Conservation (phyloP, 2,888 invertebrate species). For the Gandaritis pyraliata region DNA sequence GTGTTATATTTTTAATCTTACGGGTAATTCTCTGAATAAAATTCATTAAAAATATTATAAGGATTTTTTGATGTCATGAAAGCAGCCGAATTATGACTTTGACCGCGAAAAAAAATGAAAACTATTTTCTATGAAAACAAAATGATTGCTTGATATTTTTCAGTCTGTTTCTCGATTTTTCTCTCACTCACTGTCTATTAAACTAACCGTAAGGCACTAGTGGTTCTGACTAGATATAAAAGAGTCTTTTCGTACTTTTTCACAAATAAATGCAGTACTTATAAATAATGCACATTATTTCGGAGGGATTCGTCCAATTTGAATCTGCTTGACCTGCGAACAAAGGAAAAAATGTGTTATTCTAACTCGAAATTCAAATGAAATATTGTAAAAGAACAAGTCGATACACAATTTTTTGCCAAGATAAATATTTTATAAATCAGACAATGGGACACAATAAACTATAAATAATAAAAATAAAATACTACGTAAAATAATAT, state of each 20-base stretch:
- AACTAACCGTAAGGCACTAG: constrained; percentile 72
- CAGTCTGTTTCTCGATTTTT: constrained; percentile 26
- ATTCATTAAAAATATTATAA: too few species aligned
- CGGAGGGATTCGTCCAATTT: constrained; percentile 77
- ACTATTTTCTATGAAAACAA: neutral
- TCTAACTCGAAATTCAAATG: constrained; percentile 23
- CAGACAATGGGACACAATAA: neutral
- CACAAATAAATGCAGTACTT: constrained; percentile 65
- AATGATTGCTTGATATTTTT: constrained; percentile 1
- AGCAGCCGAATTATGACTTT: too few species aligned
- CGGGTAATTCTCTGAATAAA: too few species aligned
- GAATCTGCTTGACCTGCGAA: constrained; percentile 63
- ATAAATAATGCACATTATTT: constrained; percentile 68
- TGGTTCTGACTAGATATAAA: constrained; percentile 78
- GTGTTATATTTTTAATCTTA: too few species aligned
- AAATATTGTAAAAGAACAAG: neutral
- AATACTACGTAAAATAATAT: too few species aligned
- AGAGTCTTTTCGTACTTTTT: constrained; percentile 78
- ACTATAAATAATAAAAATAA: constrained; percentile 12
- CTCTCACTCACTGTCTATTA: constrained; percentile 45
- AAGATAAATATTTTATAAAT: neutral
- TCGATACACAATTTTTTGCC: neutral
- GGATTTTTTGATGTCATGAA: too few species aligned
- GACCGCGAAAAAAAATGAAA: too few species aligned
- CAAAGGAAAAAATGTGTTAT: constrained; percentile 58